Evolutionary conservation across 2,888 invertebrate genomes (phyloP), one percentile per base, ranked within the genome.

Genomic region (Caenorhabditis macrosperma): DNA sequence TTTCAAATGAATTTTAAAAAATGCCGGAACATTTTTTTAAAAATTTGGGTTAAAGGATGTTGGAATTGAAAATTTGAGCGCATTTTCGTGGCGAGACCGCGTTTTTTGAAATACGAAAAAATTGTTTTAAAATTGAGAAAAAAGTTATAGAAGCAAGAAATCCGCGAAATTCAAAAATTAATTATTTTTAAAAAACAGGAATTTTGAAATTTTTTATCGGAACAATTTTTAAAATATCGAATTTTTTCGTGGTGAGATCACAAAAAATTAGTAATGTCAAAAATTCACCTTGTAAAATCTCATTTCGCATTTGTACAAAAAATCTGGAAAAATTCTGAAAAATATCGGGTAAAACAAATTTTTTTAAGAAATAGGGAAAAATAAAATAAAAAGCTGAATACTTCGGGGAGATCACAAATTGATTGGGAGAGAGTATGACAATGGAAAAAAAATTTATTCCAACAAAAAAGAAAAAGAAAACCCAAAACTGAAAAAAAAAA

Each of bases 231-330:
- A 30, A 38, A 76, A 41, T 7, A 46, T 17, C n/a, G 41, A 15
- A 52, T 38, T 52, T 20, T 33, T 24, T 26, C 38, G 24, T 38
- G 67, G 17, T 26, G 15, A 24, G n/a, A 35, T 44, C 6, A 26
- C 9, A 52, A 33, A 38, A 52, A 38, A n/a, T n/a, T n/a, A n/a
- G n/a, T n/a, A n/a, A n/a, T n/a, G n/a, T 33, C 33, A 22, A 22
- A 50, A 54, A 54, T 41, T n/a, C 48, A 77, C 71, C 71, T 66
- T 71, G 38, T 71, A 66, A 66, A 78, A 71, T 20, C 66, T 38
- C 71, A 78, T 77, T 6, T 20, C 44, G 22, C 44, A 54, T 17
- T 64, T 38, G n/a, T 63, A 22, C 6, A 33, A 74, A 54, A 55
- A 33, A 30, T 33, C 33, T 33, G 30, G 10, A 61, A 67, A 67